Conservation (phyloP, 1,140 invertebrate genomes). For the Zaprionus ornatus region DNA sequence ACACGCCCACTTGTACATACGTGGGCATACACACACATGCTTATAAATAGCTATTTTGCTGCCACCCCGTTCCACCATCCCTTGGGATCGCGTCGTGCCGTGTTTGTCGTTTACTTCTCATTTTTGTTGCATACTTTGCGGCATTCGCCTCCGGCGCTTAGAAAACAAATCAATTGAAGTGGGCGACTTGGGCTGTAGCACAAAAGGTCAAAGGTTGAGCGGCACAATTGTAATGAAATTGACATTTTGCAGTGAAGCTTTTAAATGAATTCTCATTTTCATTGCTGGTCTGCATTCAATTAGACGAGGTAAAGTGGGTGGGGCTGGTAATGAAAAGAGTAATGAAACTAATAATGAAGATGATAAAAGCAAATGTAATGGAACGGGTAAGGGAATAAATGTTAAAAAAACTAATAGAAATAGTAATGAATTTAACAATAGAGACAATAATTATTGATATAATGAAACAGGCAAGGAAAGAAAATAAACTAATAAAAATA, state of each 20-base stretch:
- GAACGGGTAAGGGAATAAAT: neutral
- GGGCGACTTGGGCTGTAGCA: conserved; percentile 9
- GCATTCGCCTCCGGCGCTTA: neutral
- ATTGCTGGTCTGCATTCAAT: conserved; percentile 7
- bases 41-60: conserved; percentile 34
- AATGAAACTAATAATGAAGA: neutral
- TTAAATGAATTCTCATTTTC: conserved; percentile 26
- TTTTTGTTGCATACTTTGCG: conserved; percentile 46
- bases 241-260: conserved; percentile 31
- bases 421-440: neutral
- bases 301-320: neutral
- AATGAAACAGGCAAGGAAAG: too few relatives aligned
- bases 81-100: neutral
- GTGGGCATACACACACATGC: conserved; percentile 13
- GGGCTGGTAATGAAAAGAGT: neutral
- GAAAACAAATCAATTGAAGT: conserved; percentile 38
- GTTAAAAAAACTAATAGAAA: neutral
- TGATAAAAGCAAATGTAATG: neutral
- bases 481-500: neutral
- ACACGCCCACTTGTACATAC: neutral
- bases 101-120: conserved; percentile 24
- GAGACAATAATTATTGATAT: too few relatives aligned
- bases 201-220: conserved; percentile 44
- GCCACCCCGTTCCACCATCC: neutral
- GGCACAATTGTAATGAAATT: conserved; percentile 36